A percentile compares a stretch with the other conserved stretches of the same genome.
Conservation (phyloP, 2,797 vertebrate species). For the Eutrigla gurnardus region DNA sequence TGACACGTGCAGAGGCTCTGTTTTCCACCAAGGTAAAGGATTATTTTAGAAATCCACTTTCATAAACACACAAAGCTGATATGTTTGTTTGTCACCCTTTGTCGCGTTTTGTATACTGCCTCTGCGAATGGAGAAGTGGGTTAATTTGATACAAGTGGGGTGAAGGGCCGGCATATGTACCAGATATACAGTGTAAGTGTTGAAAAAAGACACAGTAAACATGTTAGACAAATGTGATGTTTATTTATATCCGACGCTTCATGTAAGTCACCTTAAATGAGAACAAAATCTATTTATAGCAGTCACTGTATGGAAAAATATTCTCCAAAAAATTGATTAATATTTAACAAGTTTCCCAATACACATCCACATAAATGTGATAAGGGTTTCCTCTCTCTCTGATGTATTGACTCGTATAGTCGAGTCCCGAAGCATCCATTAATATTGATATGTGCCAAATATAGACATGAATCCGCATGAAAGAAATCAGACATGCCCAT, state of each 20-base stretch:
- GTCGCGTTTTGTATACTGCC: not conserved
- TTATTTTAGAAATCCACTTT: constrained; percentile 25
- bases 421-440: constrained; percentile 5
- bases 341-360: constrained; percentile 1
- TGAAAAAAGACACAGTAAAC: not conserved
- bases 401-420: not conserved
- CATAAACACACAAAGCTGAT: constrained; percentile 6
- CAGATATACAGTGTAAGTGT: not conserved
- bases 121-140: constrained; percentile 34
- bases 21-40: constrained; percentile 25
- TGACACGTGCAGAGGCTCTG: constrained; percentile 28
- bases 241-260: not conserved
- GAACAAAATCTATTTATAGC: not conserved
- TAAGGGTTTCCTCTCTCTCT: not conserved
- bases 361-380: not conserved
- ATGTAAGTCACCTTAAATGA: not conserved
- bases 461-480: constrained; percentile 39
- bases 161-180: not conserved
- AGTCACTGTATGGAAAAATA: not conserved
- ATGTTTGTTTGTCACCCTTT: not conserved
- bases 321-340: not conserved
- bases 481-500: constrained; percentile 27
- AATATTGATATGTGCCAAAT: constrained; percentile 47
- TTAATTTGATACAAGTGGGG: constrained; percentile 21
- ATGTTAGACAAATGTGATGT: not conserved